A percentile compares a stretch with the other conserved stretches of the same genome.
These are phyloP conservation scores for Mechanitis mazaeus DNA, from an alignment of 2,888 invertebrate species.

Conservation along the genomic window DNA sequence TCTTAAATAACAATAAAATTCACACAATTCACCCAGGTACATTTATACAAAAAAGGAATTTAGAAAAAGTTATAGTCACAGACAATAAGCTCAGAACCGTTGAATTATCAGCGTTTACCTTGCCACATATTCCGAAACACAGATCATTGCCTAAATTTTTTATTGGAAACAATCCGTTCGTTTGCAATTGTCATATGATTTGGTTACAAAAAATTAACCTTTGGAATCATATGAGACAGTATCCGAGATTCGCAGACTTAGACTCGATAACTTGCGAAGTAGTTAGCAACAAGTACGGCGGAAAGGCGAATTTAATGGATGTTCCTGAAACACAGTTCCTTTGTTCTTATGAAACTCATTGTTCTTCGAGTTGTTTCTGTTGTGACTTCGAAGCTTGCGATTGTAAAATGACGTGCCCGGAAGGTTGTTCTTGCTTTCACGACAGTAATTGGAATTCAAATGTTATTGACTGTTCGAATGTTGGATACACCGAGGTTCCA, in stretches of 20 bases:
- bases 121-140: constrained; percentile 80
- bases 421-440: constrained; percentile 89
- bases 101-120: constrained; percentile 82
- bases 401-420: constrained; percentile 92
- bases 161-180: constrained; percentile 88
- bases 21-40: constrained; percentile 82
- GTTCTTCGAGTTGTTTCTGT: constrained; percentile 89
- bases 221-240: constrained; percentile 82
- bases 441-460: constrained; percentile 90
- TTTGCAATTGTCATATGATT: constrained; percentile 91
- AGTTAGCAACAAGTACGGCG: constrained; percentile 80
- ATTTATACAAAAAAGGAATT: constrained; percentile 81
- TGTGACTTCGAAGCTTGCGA: constrained; percentile 93
- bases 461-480: constrained; percentile 87
- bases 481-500: constrained; percentile 83
- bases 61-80: constrained; percentile 86
- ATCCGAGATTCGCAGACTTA: constrained; percentile 86
- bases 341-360: constrained; percentile 87
- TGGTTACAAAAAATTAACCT: constrained; percentile 89
- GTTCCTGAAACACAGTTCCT: constrained; percentile 85
- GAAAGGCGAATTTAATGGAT: constrained; percentile 81
- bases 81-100: constrained; percentile 84
- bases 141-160: constrained; percentile 85
- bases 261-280: constrained; percentile 85
- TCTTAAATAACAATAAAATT: constrained; percentile 86